Evolutionary conservation across 2,888 invertebrate species (phyloP), one percentile per base, ranked within the genome.

Genomic region (Dasypolia templi): DNA sequence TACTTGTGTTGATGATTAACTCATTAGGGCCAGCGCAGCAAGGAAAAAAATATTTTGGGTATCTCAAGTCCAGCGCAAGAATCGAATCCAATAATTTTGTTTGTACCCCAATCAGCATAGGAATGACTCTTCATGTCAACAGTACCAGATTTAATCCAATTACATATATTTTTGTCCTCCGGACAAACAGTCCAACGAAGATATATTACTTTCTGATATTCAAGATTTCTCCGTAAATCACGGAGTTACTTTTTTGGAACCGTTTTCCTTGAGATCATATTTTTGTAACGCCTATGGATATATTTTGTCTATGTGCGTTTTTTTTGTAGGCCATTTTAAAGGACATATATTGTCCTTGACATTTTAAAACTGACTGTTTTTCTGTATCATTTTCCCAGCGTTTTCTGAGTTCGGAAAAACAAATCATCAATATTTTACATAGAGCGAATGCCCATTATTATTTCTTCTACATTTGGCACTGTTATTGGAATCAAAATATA

Each of bases 151-250:
- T 46, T 49, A 71, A 75, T 75, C 79, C 53, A 75, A 79, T 75
- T 53, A 79, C 59, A 46, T 49, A 29, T 1, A 56, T 61, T 46
- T 75, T 61, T 55, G 44, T 79, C 22, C 26, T 22, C 39, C 46
- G 63, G 63, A 75, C 79, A 75, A 79, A 75, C 75, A 79, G 55
- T 42, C 22, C 17, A 19, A 55, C 14, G 53, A 26, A 55, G 61
- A 79, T 79, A 71, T 75, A 75, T 79, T 71, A 79, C 39, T 79
- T 71, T 71, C 61, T 71, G 68, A 44, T 51, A 49, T 58, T 68
- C 68, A 42, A 51, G 61, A 42, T 71, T 32, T 26, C 17, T 11
- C 32, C 72, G 61, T 75, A 79, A 79, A 75, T 79, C 75, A 71
- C 72, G 1, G 71, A 79, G 79, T 79, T 71, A 71, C 26, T 63